These are phyloP conservation scores for Clarias pachynema DNA, from an alignment of 2,797 vertebrate species.

Conservation along the genomic window DNA sequence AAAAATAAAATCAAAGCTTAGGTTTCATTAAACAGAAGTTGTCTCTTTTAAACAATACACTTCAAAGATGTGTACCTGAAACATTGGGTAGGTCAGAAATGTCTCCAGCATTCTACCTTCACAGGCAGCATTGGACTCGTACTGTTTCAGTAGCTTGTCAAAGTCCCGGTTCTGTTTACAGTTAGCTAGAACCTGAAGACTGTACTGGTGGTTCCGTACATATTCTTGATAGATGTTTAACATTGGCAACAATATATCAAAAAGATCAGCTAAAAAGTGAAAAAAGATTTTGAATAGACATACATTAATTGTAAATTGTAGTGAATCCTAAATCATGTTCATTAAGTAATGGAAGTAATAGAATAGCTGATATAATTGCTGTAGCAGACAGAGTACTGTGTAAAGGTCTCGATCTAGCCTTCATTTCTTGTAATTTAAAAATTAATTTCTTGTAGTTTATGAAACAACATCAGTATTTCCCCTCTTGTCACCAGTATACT, in stretches of 20 bases:
- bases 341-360: neutral
- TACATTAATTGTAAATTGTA: neutral
- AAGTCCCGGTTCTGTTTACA: constrained; percentile 99
- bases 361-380: neutral
- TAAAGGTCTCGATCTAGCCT: too few species aligned
- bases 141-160: constrained; percentile 98
- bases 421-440: too few species aligned
- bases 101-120: constrained; percentile 98
- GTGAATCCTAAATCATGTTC: neutral
- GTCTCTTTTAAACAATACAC: neutral
- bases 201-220: constrained; percentile 98
- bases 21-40: neutral
- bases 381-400: neutral
- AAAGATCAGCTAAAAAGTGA: constrained; percentile 85
- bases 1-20: neutral
- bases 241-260: constrained; percentile 99
- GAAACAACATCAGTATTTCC: too few species aligned
- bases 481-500: too few species aligned
- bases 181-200: constrained; percentile 96
- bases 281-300: neutral
- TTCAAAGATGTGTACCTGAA: constrained; percentile 80
- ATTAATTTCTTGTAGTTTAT: too few species aligned
- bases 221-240: constrained; percentile 99
- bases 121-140: constrained; percentile 94
- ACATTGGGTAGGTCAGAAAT: constrained; percentile 98